These are phyloP conservation scores for Calliphora vicina DNA, from an alignment of 1,140 invertebrate genomes.

Conservation along the genomic window DNA sequence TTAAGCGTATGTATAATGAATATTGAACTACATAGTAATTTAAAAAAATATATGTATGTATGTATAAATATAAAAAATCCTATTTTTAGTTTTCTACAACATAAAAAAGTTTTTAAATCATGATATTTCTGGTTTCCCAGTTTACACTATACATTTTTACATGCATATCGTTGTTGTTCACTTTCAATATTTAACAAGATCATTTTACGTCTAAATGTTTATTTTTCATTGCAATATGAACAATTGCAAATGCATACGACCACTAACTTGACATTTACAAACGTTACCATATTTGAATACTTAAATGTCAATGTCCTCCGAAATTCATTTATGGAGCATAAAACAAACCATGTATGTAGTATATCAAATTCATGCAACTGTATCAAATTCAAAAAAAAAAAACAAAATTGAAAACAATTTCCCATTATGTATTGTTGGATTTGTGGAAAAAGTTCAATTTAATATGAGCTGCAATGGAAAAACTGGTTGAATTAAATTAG, in stretches of 20 bases:
- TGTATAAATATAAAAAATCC: too few species aligned
- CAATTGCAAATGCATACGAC: not conserved
- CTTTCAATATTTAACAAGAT: not conserved
- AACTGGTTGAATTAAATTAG: not conserved
- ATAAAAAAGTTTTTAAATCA: too few species aligned
- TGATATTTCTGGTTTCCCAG: not conserved
- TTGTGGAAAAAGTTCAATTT: not conserved
- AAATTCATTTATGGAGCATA: not conserved
- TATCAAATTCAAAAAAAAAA: not conserved
- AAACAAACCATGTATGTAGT: not conserved
- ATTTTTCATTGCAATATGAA: too few species aligned
- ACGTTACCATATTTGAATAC: not conserved
- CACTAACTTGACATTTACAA: conserved; percentile 1
- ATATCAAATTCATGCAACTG: not conserved
- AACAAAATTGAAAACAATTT: not conserved
- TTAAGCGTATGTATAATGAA: too few species aligned
- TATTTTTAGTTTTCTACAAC: too few species aligned
- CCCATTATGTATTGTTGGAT: not conserved
- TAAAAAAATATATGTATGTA: too few species aligned
- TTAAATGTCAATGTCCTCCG: not conserved
- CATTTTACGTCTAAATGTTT: too few species aligned
- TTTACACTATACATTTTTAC: not conserved
- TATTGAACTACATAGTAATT: too few species aligned
- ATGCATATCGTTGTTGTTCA: not conserved
- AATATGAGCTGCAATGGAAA: not conserved